A percentile compares a stretch with the other conserved stretches of the same genome.
Conservation (phyloP, 2,888 invertebrate species). For the Ceratothoa steindachneri region DNA sequence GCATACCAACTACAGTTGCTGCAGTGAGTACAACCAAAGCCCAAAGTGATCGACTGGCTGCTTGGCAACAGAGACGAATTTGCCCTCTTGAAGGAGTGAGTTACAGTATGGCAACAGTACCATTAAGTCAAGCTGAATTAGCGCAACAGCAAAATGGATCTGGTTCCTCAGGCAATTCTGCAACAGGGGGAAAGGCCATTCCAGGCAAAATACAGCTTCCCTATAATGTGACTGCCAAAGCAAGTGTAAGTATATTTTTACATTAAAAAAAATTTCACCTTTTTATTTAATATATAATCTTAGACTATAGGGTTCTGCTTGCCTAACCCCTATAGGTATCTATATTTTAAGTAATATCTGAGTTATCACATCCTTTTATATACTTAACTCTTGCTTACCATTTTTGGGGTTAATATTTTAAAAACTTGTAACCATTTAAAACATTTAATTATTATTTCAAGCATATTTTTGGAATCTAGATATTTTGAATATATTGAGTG, state of each 20-base stretch:
- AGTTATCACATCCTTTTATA: no score
- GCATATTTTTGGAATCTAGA: no score
- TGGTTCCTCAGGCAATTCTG: neutral
- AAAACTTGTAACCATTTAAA: no score
- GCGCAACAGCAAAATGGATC: conserved; percentile 1
- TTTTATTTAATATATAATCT: no score
- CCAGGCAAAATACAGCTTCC: conserved; percentile 43
- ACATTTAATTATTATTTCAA: no score
- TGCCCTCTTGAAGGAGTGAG: neutral
- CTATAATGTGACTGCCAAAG: conserved; percentile 46
- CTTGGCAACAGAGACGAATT: conserved; percentile 25
- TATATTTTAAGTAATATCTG: no score
- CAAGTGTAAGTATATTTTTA: conserved; percentile 31
- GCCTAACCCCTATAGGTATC: no score
- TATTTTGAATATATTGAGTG: no score
- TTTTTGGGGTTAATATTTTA: no score
- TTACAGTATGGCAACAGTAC: neutral
- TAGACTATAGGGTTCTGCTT: no score
- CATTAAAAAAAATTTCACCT: no score
- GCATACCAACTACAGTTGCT: neutral
- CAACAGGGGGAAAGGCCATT: conserved; percentile 18
- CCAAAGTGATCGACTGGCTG: conserved; percentile 35
- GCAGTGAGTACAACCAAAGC: conserved; percentile 13
- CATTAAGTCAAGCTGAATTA: neutral
- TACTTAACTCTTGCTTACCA: no score